Evolutionary conservation across 1,140 invertebrate species (phyloP).

Genomic region (Diprion similis): DNA sequence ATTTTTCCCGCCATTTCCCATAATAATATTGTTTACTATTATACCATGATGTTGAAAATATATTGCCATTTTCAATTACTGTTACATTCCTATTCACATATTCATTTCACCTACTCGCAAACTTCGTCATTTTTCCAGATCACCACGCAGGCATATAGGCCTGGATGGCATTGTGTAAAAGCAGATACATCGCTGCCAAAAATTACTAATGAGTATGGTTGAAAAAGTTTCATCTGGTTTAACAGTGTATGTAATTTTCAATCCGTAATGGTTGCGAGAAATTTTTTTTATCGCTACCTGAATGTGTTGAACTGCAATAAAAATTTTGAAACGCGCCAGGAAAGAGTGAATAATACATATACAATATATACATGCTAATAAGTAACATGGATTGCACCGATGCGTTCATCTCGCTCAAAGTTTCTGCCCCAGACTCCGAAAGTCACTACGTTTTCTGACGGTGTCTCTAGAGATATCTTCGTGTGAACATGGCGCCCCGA

Average conservation of each 20-base stretch:
- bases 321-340: no score
- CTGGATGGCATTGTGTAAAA: no score
- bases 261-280: no score
- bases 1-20: not conserved
- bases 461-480: not conserved
- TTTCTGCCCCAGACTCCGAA: not conserved
- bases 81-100: not conserved
- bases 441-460: not conserved
- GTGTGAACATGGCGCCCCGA: not conserved
- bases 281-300: no score
- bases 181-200: no score
- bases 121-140: not conserved
- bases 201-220: no score
- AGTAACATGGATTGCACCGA: not conserved
- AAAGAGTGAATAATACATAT: no score
- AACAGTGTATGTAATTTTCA: no score
- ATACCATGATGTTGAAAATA: conserved; percentile 6
- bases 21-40: not conserved
- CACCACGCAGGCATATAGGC: no score
- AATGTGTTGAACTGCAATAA: no score
- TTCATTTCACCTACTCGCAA: not conserved
- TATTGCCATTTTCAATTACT: conserved; percentile 6
- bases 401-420: not conserved
- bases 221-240: no score
- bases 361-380: no score